Base-by-base conservation (phyloP, 2,797 vertebrate species). In the Scarus forsteni region DNA sequence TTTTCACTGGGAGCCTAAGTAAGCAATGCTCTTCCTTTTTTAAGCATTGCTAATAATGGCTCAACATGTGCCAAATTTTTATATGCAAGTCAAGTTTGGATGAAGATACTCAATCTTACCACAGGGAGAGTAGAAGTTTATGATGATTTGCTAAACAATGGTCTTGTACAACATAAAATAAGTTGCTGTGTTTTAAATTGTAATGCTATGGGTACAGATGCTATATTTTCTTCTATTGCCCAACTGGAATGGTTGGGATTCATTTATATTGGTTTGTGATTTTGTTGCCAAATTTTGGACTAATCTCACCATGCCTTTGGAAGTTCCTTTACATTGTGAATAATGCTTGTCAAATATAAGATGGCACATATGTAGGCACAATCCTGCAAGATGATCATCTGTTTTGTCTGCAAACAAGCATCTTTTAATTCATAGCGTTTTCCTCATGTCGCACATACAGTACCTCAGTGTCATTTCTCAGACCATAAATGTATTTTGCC, bases 401-500 rank as follows among this genome's bases (percentile, higher is more conserved):
- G 14, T n/a, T 60, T 35, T 38, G 56, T 51, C 44, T 36, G 27
- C 27, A 44, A 54, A 42, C 44, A 43, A 8, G 39, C 42, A 11
- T 70, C 6, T 1, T 63, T 56, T 54, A 44, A 59, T 45, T 50
- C 59, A 54, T 19, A 72, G 75, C 73, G 75, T 50, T 62, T 67
- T 10, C 78, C 35, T 70, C 35, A 63, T 60, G 34, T 62, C 53
- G 53, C 39, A 60, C 59, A 71, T 81, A n/a, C n/a, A n/a, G n/a
- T n/a, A 84, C 83, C 78, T 86, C 83, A 76, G 18, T 61, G 14
- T 75, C 55, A 63, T 60, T 12, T 73, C 51, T 70, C 70, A 70
- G 63, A 66, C 53, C 66, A 34, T 53, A 46, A 42, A 27, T 4
- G 43, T 35, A 66, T 63, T 70, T 39, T 59, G 34, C 56, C n/a